Base-by-base conservation (phyloP, 2,113 vertebrate genomes). In the Craseonycteris thonglongyai region DNA sequence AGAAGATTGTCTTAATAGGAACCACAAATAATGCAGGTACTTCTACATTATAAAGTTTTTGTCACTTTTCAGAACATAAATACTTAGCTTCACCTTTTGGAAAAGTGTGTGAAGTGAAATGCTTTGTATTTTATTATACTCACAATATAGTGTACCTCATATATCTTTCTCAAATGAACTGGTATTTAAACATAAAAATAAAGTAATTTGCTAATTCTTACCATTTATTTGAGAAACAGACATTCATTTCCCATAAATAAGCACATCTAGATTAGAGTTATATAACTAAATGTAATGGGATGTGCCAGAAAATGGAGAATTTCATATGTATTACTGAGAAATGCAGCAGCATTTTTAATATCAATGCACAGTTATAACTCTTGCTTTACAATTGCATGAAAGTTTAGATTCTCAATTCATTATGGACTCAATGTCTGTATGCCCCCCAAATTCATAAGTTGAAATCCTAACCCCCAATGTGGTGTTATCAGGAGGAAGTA, bases 201-300 rank as follows among this genome's bases (percentile, higher is more conserved):
- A 85, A 91, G 49, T 54, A 61, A 56, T 66, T 49, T 72, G 28
- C 68, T 85, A 26, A 12, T 93, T 96, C 24, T 59, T 51, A 91
- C 85, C 76, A 97, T 76, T 85, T 85, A 93, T 72, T 66, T 92
- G 79, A 33, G 47, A 71, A 92, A 81, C 7, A 93, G 72, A 75
- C 3, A 28, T 26, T 81, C 12, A 33, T 69, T 91, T 7, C 28
- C 45, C 42, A 45, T 26, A 45, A 59, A 61, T 38, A 7, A 63
- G 21, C n/a, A 22, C 0, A 0, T 42, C 13, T 42, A 63, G 7
- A 28, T 69, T 63, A 42, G 81, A 69, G 2, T 76, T 28, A 18
- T 22, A 1, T 33, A 12, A 19, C 47, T 76, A 8, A 40, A 74
- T 47, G n/a, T 71, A 51, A 40, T 38, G 15, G 11, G 16, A 6